Percentiles rank a stretch among this genome's conserved stretches.
phyloP scores from a whole-genome alignment of 2,113 vertebrate genomes.

The Ochotona princeps region DNA sequence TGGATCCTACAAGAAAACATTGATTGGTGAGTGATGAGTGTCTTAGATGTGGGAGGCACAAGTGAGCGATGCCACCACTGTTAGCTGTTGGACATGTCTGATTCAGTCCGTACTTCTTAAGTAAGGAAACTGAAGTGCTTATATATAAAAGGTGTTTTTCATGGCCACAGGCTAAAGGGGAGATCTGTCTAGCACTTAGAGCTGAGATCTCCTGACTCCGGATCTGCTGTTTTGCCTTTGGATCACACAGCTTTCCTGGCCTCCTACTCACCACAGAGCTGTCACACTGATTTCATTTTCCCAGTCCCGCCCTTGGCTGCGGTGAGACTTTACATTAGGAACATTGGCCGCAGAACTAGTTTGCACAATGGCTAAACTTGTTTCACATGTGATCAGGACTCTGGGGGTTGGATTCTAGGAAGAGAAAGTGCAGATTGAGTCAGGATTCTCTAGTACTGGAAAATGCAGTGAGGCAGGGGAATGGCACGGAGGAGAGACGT shows the following conservation, averaged over 20 bases:
- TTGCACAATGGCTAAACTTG: conserved; percentile 63
- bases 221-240: neutral
- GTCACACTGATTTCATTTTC: conserved; percentile 60
- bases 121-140: neutral
- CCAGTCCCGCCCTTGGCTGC: conserved; percentile 76
- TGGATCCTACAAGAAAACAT: neutral
- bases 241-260: neutral
- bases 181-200: neutral
- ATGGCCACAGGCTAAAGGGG: neutral
- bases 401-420: conserved; percentile 71
- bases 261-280: neutral
- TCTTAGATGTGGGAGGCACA: neutral
- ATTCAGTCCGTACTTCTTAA: neutral
- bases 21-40: neutral
- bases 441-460: conserved; percentile 52
- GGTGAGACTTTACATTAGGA: conserved; percentile 26
- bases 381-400: conserved; percentile 64
- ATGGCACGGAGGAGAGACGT: neutral
- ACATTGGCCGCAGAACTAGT: conserved; percentile 59
- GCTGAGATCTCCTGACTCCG: neutral
- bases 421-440: conserved; percentile 52
- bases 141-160: neutral
- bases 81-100: neutral
- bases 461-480: neutral
- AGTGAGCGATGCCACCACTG: neutral